These are phyloP conservation scores for Dolichallabes microphthalmus DNA, from an alignment of 2,113 vertebrate genomes.

Conservation along the genomic window DNA sequence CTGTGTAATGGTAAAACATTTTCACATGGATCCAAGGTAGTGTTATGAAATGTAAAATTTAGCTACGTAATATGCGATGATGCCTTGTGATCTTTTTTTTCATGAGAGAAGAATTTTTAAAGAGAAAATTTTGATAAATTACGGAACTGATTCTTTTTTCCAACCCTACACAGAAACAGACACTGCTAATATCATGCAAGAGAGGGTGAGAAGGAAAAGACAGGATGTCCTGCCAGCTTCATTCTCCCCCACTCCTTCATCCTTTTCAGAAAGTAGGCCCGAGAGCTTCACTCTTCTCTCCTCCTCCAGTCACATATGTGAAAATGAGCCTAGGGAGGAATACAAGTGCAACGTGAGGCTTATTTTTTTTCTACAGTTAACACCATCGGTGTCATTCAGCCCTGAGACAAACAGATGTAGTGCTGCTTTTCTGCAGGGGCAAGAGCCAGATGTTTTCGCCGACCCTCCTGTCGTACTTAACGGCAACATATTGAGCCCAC, in stretches of 20 bases:
- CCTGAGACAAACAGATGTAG: conserved; percentile 90
- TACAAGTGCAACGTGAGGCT: conserved; percentile 54
- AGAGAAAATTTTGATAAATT: background rate
- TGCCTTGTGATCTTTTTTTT: background rate
- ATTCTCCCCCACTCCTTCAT: conserved; percentile 25
- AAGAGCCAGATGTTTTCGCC: conserved; percentile 79
- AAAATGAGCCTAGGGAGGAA: conserved; percentile 84
- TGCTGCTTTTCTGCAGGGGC: conserved; percentile 71
- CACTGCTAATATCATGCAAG: conserved; percentile 28
- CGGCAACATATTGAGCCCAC: conserved; percentile 78
- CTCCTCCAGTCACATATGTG: conserved; percentile 65
- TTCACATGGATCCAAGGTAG: background rate
- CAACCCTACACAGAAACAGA: conserved; percentile 25
- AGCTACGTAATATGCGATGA: background rate
- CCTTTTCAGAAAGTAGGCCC: conserved; percentile 32
- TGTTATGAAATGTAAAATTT: background rate
- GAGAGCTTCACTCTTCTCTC: conserved; percentile 28
- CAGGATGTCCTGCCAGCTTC: conserved; percentile 49
- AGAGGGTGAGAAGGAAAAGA: conserved; percentile 27
- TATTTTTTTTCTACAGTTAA: conserved; percentile 78
- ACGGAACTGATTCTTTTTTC: background rate
- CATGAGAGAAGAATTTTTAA: background rate
- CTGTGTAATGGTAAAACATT: background rate
- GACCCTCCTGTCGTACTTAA: conserved; percentile 70
- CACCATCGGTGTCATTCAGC: conserved; percentile 85